These are phyloP conservation scores for Pachycephus smyrnensis DNA, from an alignment of 2,888 invertebrate genomes.

Conservation along the genomic window DNA sequence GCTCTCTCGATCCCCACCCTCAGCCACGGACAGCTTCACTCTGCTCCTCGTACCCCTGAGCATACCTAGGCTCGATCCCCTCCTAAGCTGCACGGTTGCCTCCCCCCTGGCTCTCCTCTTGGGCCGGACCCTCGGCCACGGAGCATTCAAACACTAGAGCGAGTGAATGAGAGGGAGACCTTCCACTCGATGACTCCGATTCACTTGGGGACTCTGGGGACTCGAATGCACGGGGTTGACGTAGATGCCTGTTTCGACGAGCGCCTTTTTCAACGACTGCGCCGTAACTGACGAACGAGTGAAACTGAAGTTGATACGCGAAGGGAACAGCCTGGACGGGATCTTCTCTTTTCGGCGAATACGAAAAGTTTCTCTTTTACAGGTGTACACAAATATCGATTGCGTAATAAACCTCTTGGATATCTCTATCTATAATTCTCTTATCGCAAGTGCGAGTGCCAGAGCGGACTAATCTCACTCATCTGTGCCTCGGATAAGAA, in stretches of 20 bases:
- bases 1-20: not conserved
- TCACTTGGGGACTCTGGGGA: not conserved
- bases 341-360: not conserved
- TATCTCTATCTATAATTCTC: too few relatives aligned
- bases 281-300: too few relatives aligned
- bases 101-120: not conserved
- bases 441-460: not conserved
- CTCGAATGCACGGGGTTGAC: not conserved
- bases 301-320: too few relatives aligned
- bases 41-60: not conserved
- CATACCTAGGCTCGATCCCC: not conserved
- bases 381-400: too few relatives aligned
- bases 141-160: too few relatives aligned
- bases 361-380: too few relatives aligned
- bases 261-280: too few relatives aligned
- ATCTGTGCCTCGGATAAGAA: too few relatives aligned
- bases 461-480: not conserved
- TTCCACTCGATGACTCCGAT: not conserved
- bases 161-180: not conserved
- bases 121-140: not conserved
- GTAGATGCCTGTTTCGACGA: too few relatives aligned
- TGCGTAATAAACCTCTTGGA: too few relatives aligned
- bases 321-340: too few relatives aligned
- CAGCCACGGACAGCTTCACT: not conserved
- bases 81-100: not conserved